phyloP scores from a whole-genome alignment of 2,113 vertebrate species.

The Chiloscyllium plagiosum region DNA sequence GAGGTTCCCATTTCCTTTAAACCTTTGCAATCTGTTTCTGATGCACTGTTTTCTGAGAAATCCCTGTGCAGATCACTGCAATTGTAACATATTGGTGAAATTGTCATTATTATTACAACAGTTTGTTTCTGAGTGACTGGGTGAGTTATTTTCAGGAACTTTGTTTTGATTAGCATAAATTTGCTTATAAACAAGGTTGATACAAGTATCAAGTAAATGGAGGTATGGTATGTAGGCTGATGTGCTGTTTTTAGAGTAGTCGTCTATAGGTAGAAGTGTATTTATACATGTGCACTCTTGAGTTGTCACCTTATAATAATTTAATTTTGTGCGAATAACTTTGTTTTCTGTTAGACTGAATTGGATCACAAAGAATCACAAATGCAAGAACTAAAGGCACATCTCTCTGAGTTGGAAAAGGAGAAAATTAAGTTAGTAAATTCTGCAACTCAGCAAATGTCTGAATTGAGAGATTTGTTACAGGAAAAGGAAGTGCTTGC shows the following conservation, averaged over 20 bases:
- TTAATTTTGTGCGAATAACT: neutral
- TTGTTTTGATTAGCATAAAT: neutral
- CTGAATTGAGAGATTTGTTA: slow-evolving; percentile 51
- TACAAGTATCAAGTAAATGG: neutral
- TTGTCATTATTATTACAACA: neutral
- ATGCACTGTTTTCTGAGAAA: too few species aligned
- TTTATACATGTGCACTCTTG: neutral
- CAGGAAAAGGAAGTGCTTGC: slow-evolving; percentile 61
- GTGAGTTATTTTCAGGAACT: neutral
- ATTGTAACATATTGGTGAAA: neutral
- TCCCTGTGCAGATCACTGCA: too few species aligned
- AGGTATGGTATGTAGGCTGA: neutral
- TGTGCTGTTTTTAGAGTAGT: neutral
- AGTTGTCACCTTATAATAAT: neutral
- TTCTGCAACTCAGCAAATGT: slow-evolving; percentile 52
- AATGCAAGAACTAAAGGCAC: slow-evolving; percentile 53
- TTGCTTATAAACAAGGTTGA: neutral
- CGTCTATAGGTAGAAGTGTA: neutral
- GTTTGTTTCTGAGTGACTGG: neutral
- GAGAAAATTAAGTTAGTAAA: slow-evolving; percentile 57
- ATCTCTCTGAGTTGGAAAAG: slow-evolving; percentile 54
- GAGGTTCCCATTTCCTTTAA: too few species aligned
- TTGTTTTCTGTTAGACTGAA: slow-evolving; percentile 1
- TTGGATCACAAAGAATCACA: slow-evolving; percentile 56
- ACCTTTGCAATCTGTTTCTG: too few species aligned